Evolutionary conservation across 2,888 invertebrate species (phyloP), one percentile per base, ranked within the genome.

Genomic region (Yponomeuta sedellus): DNA sequence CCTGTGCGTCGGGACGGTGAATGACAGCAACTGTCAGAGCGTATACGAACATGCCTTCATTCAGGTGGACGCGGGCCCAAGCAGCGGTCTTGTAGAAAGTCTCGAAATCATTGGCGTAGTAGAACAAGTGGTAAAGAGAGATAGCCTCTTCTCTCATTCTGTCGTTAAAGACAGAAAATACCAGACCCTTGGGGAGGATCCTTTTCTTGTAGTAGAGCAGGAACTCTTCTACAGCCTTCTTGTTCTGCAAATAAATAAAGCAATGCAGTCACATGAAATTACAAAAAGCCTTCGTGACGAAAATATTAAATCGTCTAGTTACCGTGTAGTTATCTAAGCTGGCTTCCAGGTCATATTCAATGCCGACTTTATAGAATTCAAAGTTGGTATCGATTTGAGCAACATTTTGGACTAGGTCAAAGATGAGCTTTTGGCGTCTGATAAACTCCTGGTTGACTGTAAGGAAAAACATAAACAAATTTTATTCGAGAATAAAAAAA

Each of bases 31-130:
- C 88, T 72, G 92, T 92, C 75, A 93, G 86, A 5, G 93, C 88
- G 75, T 95, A 94, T 5, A 92, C 77, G 83, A 94, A 95, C 76
- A 93, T 85, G 64, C 92, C 92, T 70, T 93, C 93, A 80, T 95
- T 95, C 34, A 94, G 77, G 73, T 92, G 79, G 67, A 93, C 85
- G 64, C 93, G 92, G 12, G 91, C 92, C 83, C 86, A 93, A 10
- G 91, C 85, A 10, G 93, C 93, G 34, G 91, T 92, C 67, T 91
- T 91, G 79, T 92, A 92, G 83, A 94, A 93, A 66, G 92, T 92
- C 0, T 91, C 88, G 74, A 92, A 94, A 80, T 93, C 92, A 75
- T 92, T 93, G 64, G 94, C 93, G 68, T 91, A 91, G 81, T 86
- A 92, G 75, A 94, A 88, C 22, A 94, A 76, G 64, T 93, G 82